phyloP scores from a whole-genome alignment of 2,113 vertebrate species.

The Fregata magnificens region DNA sequence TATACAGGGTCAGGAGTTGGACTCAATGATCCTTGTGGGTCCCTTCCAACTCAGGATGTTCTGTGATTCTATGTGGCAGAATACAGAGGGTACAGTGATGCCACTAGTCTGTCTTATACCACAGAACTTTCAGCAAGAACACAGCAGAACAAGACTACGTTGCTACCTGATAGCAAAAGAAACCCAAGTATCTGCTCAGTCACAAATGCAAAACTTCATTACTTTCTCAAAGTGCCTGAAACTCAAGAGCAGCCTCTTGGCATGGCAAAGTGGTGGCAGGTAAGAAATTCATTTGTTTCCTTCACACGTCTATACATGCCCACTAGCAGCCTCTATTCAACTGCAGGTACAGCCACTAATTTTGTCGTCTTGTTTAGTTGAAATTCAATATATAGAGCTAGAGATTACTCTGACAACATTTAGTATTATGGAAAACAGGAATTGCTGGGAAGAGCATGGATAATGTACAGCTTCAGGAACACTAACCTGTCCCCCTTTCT shows the following conservation, averaged over 20 bases:
- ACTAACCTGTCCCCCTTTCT: slow-evolving; percentile 91
- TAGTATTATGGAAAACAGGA: rapidly evolving
- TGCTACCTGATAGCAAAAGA: neutral
- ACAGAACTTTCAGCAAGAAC: neutral
- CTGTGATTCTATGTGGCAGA: too few relatives aligned
- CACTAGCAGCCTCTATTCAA: neutral
- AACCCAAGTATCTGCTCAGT: neutral
- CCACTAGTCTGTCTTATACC: rapidly evolving
- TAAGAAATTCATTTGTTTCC: neutral
- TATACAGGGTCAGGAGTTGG: too few relatives aligned
- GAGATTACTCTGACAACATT: neutral
- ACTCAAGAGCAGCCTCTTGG: neutral
- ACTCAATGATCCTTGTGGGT: too few relatives aligned
- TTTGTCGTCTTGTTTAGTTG: rapidly evolving
- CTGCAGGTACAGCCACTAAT: neutral
- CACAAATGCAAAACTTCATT: neutral
- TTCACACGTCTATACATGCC: neutral
- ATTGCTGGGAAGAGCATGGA: neutral
- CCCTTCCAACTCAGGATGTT: too few relatives aligned
- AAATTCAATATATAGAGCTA: neutral
- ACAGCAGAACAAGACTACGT: rapidly evolving
- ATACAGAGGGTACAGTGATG: rapidly evolving
- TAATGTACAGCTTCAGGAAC: rapidly evolving
- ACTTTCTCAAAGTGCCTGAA: neutral
- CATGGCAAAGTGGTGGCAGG: rapidly evolving